Conservation (phyloP, 2,113 vertebrate species). For the Gallinago undulata region DNA sequence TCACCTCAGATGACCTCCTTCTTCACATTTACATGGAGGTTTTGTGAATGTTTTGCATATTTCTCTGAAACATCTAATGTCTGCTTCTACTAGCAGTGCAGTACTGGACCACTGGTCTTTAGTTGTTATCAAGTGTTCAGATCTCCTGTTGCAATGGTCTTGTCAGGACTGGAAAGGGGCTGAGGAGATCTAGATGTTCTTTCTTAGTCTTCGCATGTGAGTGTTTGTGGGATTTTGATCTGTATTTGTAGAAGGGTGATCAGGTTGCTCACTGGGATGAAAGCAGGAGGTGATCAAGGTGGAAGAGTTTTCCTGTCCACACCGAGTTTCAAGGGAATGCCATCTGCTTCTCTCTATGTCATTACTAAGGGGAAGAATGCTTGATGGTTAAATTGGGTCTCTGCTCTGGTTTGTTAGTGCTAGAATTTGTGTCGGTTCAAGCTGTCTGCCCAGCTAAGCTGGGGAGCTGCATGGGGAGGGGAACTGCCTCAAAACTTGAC, state of each 20-base stretch:
- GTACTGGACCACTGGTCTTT: background rate
- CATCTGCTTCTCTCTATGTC: fast-evolving
- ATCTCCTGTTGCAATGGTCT: background rate
- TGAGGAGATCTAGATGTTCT: background rate
- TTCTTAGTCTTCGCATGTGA: background rate
- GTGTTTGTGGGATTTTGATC: background rate
- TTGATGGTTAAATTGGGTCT: background rate
- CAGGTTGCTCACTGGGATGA: background rate
- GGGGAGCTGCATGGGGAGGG: background rate
- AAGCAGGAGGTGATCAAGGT: background rate
- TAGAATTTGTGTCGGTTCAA: background rate
- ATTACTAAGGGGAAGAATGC: background rate
- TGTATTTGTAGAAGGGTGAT: background rate
- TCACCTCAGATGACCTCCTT: background rate
- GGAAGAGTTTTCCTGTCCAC: background rate
- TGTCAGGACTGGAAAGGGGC: background rate
- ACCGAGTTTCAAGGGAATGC: background rate
- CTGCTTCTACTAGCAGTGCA: background rate
- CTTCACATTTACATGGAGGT: fast-evolving
- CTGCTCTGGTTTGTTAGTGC: background rate
- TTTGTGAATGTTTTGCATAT: background rate
- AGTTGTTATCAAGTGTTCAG: background rate
- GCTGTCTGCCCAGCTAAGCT: background rate
- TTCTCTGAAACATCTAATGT: background rate
- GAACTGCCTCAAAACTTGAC: background rate